phyloP scores from a whole-genome alignment of 2,797 vertebrate genomes.

The Pseudotriccus pelzelni region DNA sequence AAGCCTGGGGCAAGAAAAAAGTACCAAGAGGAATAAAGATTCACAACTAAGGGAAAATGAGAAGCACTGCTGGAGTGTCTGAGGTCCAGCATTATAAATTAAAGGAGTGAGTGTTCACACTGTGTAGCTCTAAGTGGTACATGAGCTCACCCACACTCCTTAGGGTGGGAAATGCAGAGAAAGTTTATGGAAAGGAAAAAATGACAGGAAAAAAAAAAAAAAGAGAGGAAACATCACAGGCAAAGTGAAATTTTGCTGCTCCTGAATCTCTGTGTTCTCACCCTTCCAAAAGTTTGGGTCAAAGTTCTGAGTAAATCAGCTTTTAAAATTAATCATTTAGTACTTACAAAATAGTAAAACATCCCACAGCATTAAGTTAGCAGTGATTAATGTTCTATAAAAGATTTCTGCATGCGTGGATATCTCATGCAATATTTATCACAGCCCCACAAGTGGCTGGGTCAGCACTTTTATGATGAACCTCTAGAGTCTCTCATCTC shows the following conservation, averaged over 20 bases:
- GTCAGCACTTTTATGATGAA: constrained; percentile 33
- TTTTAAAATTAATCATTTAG: constrained; percentile 32
- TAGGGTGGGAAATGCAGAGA: not conserved
- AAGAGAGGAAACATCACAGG: not conserved
- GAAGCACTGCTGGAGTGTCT: not conserved
- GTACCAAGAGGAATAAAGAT: not conserved
- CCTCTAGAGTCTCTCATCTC: constrained; percentile 1
- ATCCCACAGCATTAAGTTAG: not conserved
- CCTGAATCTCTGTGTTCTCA: not conserved
- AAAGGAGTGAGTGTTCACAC: not conserved
- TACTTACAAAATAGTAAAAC: constrained; percentile 28
- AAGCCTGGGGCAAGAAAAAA: not conserved
- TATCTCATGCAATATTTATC: constrained; percentile 41
- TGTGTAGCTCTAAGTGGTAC: not conserved
- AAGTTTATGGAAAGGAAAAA: not conserved
- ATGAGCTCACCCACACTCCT: not conserved
- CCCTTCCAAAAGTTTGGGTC: not conserved
- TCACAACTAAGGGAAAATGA: not conserved
- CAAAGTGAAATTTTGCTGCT: not conserved
- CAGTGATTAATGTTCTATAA: constrained; percentile 16
- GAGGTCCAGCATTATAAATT: not conserved
- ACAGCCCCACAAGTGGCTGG: not conserved
- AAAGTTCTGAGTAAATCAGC: constrained; percentile 5
- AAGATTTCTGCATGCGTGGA: not conserved
- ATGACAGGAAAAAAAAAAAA: not conserved